These are phyloP conservation scores for Masticophis lateralis DNA, from an alignment of 2,797 vertebrate genomes.

Conservation along the genomic window DNA sequence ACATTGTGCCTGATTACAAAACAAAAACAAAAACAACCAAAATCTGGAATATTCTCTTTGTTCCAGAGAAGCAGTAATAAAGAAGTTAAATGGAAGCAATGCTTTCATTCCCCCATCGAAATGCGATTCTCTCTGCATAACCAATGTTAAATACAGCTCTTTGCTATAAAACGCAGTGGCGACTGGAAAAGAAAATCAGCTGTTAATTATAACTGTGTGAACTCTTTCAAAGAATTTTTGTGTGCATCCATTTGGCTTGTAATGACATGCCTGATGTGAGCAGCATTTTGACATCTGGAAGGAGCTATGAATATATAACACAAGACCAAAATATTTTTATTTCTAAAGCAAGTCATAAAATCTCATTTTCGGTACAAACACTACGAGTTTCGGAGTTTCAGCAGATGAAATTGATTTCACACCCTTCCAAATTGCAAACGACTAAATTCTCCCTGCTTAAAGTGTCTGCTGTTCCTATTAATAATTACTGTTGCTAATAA, in stretches of 20 bases:
- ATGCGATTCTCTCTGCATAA: background rate
- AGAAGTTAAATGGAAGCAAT: background rate
- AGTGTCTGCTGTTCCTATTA: background rate
- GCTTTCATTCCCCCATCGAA: background rate
- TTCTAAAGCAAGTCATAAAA: background rate
- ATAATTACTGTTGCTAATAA: constrained; percentile 18
- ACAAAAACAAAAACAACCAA: background rate
- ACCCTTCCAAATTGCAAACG: constrained; percentile 7
- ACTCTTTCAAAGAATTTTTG: background rate
- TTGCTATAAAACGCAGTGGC: background rate
- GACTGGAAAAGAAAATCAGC: background rate
- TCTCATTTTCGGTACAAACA: constrained; percentile 20
- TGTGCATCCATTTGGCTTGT: background rate
- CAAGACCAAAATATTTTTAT: constrained; percentile 11
- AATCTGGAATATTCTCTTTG: background rate
- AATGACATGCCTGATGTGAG: background rate
- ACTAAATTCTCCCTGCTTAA: background rate
- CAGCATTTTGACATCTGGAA: constrained; percentile 5
- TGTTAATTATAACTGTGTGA: constrained; percentile 5
- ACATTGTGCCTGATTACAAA: background rate
- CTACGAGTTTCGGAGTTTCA: background rate
- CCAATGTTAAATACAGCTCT: background rate
- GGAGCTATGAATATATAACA: background rate
- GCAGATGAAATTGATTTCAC: constrained; percentile 13
- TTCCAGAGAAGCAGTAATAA: background rate